Percentiles rank a stretch among this genome's conserved stretches.
Evolutionary conservation across 2,888 invertebrate species (phyloP).

Genomic region (Metacarcinus magister): DNA sequence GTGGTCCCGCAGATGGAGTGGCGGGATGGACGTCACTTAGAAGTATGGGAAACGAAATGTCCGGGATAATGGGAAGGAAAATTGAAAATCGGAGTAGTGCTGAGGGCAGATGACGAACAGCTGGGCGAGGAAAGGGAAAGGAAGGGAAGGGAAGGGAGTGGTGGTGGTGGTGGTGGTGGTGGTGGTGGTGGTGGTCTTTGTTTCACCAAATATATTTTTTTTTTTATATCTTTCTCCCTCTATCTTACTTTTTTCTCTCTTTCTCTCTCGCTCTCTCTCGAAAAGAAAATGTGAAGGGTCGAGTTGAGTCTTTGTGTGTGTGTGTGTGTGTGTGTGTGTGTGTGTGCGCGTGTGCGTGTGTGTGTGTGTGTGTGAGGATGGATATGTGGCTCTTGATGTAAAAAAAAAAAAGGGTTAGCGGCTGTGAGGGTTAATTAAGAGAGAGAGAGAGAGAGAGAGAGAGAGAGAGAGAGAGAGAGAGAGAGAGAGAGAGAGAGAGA

Average conservation of each 20-base stretch:
- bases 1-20: not conserved
- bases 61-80: slow-evolving; percentile 1
- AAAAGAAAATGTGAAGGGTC: not conserved
- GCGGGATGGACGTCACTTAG: not conserved
- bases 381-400: not conserved
- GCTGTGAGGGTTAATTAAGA: not conserved
- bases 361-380: no score
- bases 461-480: not conserved
- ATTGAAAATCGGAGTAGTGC: not conserved
- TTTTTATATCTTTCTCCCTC: slow-evolving; percentile 46
- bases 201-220: no score
- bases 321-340: no score
- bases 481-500: not conserved
- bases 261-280: not conserved
- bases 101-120: slow-evolving; percentile 35
- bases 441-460: not conserved
- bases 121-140: not conserved
- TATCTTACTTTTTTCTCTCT: not conserved
- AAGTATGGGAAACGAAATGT: slow-evolving; percentile 21
- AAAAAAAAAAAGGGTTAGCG: not conserved
- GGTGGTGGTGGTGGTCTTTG: not conserved
- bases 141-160: not conserved
- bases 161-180: slow-evolving; percentile 12
- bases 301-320: not conserved
- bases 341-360: no score